phyloP scores from a whole-genome alignment of 2,888 invertebrate genomes.

The Plebejus anna region DNA sequence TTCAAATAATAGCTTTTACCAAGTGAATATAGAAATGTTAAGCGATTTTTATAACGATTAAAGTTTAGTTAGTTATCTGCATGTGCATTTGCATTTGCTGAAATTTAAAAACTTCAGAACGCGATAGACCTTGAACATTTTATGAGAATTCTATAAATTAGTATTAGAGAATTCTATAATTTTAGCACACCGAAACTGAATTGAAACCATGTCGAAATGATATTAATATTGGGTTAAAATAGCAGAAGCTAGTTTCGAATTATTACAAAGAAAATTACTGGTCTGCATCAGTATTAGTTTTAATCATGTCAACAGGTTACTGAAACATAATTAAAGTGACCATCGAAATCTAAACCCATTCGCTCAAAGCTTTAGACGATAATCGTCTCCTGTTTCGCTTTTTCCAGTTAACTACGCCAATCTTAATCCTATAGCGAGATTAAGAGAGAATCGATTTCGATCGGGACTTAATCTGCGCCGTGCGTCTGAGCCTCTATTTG shows the following conservation, averaged over 20 bases:
- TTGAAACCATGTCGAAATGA: not conserved
- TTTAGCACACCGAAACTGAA: not conserved
- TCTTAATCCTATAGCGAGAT: slow-evolving; percentile 55
- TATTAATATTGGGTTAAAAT: no score
- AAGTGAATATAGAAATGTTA: not conserved
- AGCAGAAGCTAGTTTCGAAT: no score
- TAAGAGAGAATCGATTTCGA: slow-evolving; percentile 60
- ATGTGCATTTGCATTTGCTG: not conserved
- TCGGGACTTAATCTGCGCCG: slow-evolving; percentile 53
- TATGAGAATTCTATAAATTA: no score
- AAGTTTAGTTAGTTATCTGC: not conserved
- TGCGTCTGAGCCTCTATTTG: slow-evolving; percentile 51
- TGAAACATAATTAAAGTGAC: slow-evolving; percentile 41
- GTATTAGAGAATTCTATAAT: no score
- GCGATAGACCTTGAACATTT: no score
- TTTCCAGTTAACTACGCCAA: slow-evolving; percentile 51
- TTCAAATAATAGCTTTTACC: not conserved
- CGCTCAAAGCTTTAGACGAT: slow-evolving; percentile 41
- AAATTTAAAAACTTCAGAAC: no score
- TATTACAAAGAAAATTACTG: not conserved
- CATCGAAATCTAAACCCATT: slow-evolving; percentile 40
- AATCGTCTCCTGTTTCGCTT: slow-evolving; percentile 48
- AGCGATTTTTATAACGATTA: not conserved
- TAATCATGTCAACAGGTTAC: not conserved
- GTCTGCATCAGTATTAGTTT: not conserved